Evolutionary conservation across 2,797 vertebrate species (phyloP).

Genomic region (Streptopelia turtur): DNA sequence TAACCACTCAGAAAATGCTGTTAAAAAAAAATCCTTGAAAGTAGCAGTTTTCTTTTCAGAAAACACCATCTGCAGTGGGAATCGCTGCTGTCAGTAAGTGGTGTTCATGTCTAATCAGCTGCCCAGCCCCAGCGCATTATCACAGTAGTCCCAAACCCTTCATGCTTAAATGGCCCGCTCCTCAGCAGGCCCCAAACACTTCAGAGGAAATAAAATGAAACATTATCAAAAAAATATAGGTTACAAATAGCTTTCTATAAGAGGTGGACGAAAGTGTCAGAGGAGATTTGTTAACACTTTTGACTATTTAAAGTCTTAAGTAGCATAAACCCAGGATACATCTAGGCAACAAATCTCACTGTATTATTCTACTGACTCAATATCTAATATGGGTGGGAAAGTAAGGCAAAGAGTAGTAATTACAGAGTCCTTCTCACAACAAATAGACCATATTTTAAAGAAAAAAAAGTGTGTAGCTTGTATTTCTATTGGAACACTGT

Average conservation of each 20-base stretch:
- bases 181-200: not conserved
- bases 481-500: not conserved
- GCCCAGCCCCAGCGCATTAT: not conserved
- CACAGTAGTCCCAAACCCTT: not conserved
- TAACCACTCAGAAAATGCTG: not conserved
- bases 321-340: not conserved
- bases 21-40: not conserved
- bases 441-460: not conserved
- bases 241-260: not conserved
- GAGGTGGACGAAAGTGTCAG: not conserved
- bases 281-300: not conserved
- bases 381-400: not conserved
- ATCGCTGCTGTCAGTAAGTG: not conserved
- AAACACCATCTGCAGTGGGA: not conserved
- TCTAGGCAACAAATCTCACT: not conserved
- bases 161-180: not conserved
- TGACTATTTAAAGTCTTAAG: not conserved
- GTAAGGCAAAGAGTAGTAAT: not conserved
- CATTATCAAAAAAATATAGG: not conserved
- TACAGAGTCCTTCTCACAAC: not conserved
- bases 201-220: not conserved
- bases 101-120: not conserved
- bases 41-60: not conserved
- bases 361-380: not conserved
- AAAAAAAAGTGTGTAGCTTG: not conserved